A percentile compares a stretch with the other conserved stretches of the same genome.
phyloP scores from a whole-genome alignment of 2,888 invertebrate genomes.

The Apamea epomidion region DNA sequence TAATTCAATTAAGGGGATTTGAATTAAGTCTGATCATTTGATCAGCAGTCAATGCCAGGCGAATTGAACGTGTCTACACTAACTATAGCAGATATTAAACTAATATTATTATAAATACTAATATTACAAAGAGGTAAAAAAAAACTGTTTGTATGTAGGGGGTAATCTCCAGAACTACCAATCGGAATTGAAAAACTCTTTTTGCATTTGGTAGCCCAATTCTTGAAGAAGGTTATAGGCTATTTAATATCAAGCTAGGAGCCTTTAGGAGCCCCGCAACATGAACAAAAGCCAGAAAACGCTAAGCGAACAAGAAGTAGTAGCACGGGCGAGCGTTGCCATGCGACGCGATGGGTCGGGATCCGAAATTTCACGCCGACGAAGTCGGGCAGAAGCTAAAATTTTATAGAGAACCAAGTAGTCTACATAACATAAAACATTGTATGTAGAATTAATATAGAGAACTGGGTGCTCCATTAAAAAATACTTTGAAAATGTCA shows the following conservation, averaged over 20 bases:
- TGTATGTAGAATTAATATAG: background rate
- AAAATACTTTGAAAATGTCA: slow-evolving; percentile 28
- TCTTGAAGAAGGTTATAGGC: background rate
- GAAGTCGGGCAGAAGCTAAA: background rate
- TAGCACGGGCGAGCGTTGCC: no score
- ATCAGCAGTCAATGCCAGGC: slow-evolving; percentile 44
- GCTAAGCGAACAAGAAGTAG: no score
- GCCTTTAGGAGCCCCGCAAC: no score
- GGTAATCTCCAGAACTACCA: background rate
- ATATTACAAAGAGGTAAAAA: background rate
- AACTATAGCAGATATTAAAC: background rate
- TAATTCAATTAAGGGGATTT: slow-evolving; percentile 55
- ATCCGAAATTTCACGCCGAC: no score
- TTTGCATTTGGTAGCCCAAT: background rate
- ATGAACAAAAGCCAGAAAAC: background rate
- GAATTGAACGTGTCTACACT: slow-evolving; percentile 8
- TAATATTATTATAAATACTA: background rate
- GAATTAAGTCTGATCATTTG: slow-evolving; percentile 42
- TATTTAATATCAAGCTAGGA: background rate
- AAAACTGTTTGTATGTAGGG: background rate
- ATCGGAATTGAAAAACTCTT: background rate
- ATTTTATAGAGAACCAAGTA: background rate
- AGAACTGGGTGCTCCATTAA: slow-evolving; percentile 1
- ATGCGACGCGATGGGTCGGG: no score
- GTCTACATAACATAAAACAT: background rate